These are phyloP conservation scores for Timandra comae DNA, from an alignment of 2,888 invertebrate genomes.

Conservation along the genomic window DNA sequence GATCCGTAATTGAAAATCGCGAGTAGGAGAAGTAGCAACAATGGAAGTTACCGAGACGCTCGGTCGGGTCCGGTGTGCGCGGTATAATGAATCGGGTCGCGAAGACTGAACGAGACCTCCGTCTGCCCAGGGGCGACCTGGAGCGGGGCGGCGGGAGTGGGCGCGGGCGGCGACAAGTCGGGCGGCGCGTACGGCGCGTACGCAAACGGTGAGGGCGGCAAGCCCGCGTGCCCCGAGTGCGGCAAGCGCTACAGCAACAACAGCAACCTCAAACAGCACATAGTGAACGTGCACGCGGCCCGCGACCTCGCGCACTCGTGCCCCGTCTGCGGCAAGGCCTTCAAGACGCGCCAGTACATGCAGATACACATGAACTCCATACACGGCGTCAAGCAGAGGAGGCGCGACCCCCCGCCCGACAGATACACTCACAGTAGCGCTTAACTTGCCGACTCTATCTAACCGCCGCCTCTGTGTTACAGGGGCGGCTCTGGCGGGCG, in stretches of 20 bases:
- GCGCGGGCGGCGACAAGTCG: constrained; percentile 25
- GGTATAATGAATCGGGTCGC: constrained; percentile 26
- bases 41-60: constrained; percentile 22
- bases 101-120: constrained; percentile 61
- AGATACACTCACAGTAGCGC: constrained; percentile 63
- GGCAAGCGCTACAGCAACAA: constrained; percentile 82
- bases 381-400: constrained; percentile 80
- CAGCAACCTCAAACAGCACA: constrained; percentile 82
- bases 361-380: constrained; percentile 82
- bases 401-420: constrained; percentile 59
- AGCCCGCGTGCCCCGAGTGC: constrained; percentile 81
- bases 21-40: constrained; percentile 19
- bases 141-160: constrained; percentile 34
- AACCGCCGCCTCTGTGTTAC: constrained; percentile 81
- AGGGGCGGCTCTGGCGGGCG: constrained; percentile 79
- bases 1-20: constrained; percentile 21
- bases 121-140: constrained; percentile 58
- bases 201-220: constrained; percentile 59
- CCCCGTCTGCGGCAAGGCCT: constrained; percentile 80
- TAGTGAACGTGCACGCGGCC: constrained; percentile 81
- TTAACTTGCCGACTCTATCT: constrained; percentile 52
- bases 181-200: constrained; percentile 30
- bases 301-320: constrained; percentile 78
- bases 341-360: constrained; percentile 83
- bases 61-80: constrained; percentile 15